Percentiles rank a stretch among this genome's conserved stretches.
phyloP scores from a whole-genome alignment of 2,888 invertebrate species.

The Cyrtodaria siliqua region DNA sequence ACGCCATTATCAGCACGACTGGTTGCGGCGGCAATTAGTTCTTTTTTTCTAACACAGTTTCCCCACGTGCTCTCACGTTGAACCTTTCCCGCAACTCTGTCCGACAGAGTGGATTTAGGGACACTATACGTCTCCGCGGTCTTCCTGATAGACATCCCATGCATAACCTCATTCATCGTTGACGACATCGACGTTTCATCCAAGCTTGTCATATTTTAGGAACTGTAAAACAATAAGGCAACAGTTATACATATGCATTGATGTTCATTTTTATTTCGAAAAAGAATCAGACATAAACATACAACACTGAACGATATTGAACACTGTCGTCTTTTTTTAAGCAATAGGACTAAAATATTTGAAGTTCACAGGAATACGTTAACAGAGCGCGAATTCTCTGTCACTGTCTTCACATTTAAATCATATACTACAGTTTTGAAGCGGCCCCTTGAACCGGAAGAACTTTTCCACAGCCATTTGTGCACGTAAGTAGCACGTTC shows the following conservation, averaged over 20 bases:
- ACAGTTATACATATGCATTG: neutral
- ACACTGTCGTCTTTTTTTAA: too few species aligned
- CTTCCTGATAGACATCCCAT: constrained; percentile 19
- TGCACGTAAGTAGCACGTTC: constrained; percentile 25
- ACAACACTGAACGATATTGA: neutral
- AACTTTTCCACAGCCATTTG: constrained; percentile 39
- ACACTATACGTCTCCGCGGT: constrained; percentile 18
- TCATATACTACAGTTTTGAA: constrained; percentile 25
- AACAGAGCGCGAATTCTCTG: too few species aligned
- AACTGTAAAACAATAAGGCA: neutral
- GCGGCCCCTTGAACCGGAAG: neutral
- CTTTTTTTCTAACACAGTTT: neutral
- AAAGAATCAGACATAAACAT: neutral
- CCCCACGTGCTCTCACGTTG: too few species aligned
- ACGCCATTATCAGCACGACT: constrained; percentile 10
- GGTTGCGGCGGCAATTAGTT: neutral
- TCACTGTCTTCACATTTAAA: constrained; percentile 12
- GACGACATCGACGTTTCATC: neutral
- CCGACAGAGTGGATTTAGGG: constrained; percentile 16
- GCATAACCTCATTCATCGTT: constrained; percentile 8
- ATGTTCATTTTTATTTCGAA: neutral
- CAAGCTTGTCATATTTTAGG: neutral
- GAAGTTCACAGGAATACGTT: too few species aligned
- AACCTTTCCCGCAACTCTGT: constrained; percentile 12
- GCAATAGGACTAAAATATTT: too few species aligned